A percentile compares a stretch with the other conserved stretches of the same genome.
Evolutionary conservation across 2,113 vertebrate species (phyloP).

Genomic region (Ailurus styani): DNA sequence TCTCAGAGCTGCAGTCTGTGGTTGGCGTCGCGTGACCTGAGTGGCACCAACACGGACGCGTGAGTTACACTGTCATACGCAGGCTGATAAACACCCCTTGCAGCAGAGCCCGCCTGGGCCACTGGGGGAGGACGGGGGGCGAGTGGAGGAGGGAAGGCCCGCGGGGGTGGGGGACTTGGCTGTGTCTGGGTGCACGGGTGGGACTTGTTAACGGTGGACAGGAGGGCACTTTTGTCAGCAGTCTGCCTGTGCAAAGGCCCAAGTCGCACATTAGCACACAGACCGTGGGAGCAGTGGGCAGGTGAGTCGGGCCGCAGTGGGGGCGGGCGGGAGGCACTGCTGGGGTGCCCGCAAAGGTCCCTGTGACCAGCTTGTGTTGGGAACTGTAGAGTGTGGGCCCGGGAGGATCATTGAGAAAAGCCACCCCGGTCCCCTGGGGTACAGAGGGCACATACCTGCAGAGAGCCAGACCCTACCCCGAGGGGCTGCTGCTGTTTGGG

Average conservation of each 20-base stretch:
- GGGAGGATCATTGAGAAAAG: background rate
- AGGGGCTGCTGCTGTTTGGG: background rate
- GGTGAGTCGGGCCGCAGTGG: too few species aligned
- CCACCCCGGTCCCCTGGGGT: background rate
- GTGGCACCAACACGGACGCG: background rate
- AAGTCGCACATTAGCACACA: background rate
- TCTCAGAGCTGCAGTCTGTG: background rate
- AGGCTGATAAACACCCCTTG: background rate
- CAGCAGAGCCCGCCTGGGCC: background rate
- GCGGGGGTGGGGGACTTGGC: background rate
- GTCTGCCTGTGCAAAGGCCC: background rate
- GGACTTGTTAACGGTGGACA: background rate
- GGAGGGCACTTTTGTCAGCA: background rate
- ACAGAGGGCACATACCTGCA: background rate
- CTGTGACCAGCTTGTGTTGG: background rate
- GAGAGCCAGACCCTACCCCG: background rate
- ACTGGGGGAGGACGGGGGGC: background rate
- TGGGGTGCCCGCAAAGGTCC: fast-evolving
- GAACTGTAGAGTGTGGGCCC: background rate
- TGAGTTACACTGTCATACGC: too few species aligned
- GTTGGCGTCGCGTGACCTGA: fast-evolving
- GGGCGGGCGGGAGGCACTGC: too few species aligned
- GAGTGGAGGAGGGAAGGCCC: background rate
- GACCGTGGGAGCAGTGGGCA: too few species aligned
- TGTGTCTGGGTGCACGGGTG: background rate